Evolutionary conservation across 1,140 invertebrate genomes (phyloP), one percentile per base, ranked within the genome.

Genomic region (Meloidogyne exigua): DNA sequence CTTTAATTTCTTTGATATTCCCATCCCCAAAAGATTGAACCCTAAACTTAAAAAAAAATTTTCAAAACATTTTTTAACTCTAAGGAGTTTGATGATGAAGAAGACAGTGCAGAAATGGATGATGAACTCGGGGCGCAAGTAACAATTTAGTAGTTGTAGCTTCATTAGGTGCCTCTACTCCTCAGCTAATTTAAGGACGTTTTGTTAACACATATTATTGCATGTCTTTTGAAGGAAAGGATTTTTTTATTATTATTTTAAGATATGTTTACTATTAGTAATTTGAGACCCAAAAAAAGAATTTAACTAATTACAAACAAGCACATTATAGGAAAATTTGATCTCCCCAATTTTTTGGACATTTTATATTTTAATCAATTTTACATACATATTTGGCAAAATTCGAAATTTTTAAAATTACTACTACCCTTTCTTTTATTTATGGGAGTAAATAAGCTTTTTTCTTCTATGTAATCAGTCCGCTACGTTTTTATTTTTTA

Each of bases 41-140:
- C 10, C 49, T 57, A n/a, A 32, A 39, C 7, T 57, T 49, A 18
- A 49, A 57, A 57, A 57, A n/a, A 18, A 21, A n/a, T 57, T 57
- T 57, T n/a, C 21, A 3, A 32, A 32, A 2, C 7, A 3, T 32
- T 32, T 32, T 32, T 32, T 32, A n/a, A n/a, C 64, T 0, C 10
- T 28, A 23, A 73, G 72, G 72, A 73, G n/a, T 73, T 73, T n/a
- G 72, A 73, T 4, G 72, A 73, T 65, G 72, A 73, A 12, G 23
- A 62, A 13, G 72, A 73, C 57, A 64, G 57, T 64, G 72, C 57
- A 4, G 72, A 73, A 62, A 73, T 73, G 36, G 72, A 73, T 36
- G 72, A 73, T 65, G 72, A 73, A 64, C 57, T 73, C 32, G 72
- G 72, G 10, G 72, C 72, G n/a, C 72, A 73, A 73, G 72, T 73